These are phyloP conservation scores for Diadumene lineata DNA, from an alignment of 92 coral and sea anemone species.

Conservation along the genomic window DNA sequence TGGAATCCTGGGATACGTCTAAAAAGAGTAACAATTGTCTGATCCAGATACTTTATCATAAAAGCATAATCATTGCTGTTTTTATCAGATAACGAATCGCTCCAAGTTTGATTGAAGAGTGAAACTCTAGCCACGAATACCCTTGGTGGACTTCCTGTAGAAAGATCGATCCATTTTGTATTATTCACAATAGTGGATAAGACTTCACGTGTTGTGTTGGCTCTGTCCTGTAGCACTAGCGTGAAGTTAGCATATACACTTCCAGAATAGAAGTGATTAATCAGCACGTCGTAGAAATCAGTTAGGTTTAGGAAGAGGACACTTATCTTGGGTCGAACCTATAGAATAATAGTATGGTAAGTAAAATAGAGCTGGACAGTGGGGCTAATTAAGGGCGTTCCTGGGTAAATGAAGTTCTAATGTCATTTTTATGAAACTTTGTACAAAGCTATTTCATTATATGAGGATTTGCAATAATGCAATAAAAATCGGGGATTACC, in stretches of 20 bases:
- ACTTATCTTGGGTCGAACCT: conserved; percentile 31
- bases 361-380: not conserved
- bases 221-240: not conserved
- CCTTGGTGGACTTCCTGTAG: not conserved
- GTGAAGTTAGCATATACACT: conserved; percentile 21
- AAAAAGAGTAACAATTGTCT: not conserved
- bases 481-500: no score
- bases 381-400: not conserved
- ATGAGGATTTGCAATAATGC: no score
- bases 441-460: no score
- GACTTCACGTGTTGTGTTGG: not conserved
- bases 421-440: no score
- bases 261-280: conserved; percentile 7
- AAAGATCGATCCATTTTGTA: conserved; percentile 17
- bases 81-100: not conserved
- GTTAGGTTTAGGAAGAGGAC: conserved; percentile 11
- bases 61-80: not conserved
- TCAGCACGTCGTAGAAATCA: conserved; percentile 5
- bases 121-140: not conserved
- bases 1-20: conserved; percentile 19
- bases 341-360: not conserved
- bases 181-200: not conserved
- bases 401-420: no score
- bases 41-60: not conserved
- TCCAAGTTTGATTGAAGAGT: conserved; percentile 4